Evolutionary conservation across 2,888 invertebrate genomes (phyloP), one percentile per base, ranked within the genome.

Genomic region (Phragmatobia fuliginosa): DNA sequence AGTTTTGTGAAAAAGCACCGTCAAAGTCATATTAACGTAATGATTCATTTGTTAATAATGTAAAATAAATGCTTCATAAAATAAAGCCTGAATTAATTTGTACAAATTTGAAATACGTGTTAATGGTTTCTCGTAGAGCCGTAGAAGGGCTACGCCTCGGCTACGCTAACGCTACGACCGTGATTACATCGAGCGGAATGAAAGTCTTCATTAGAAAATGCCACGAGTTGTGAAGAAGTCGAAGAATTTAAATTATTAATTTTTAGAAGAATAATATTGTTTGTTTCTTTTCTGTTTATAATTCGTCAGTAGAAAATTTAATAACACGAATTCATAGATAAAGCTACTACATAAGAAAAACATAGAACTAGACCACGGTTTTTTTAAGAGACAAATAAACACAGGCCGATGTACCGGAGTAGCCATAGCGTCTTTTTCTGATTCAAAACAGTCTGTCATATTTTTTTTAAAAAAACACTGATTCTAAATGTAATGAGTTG

Each of bases 51-150:
- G 41, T 18, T 41, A 41, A 41, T 49, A n/a, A n/a, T 49, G 32
- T 18, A 1, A 31, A 59, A 59, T 25, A 52, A 52, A 59, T 45
- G 41, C 7, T 3, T 21, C 28, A 32, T 31, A 52, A 38, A 31
- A 31, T 45, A 33, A 45, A 25, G 0, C n/a, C 31, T 31, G 58
- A 41, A 61, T 21, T 59, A 67, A 61, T 67, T 78, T 81, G 95
- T 95, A 94, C 95, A 86, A 97, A 97, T 88, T 97, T 96, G 76
- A 97, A 97, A 86, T 97, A 97, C 14, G 96, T 95, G 70, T 96
- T 96, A 11, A 97, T 96, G 77, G 69, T 32, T 36, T 61, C 25
- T 18, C 68, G 75, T 75, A 72, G 74, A 61, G 7, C 6, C 60
- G 70, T 70, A 66, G 62, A 59, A 33, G 36, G 38, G 61, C 61